Evolutionary conservation across 2,113 vertebrate genomes (phyloP).

Genomic region (Chionis minor): DNA sequence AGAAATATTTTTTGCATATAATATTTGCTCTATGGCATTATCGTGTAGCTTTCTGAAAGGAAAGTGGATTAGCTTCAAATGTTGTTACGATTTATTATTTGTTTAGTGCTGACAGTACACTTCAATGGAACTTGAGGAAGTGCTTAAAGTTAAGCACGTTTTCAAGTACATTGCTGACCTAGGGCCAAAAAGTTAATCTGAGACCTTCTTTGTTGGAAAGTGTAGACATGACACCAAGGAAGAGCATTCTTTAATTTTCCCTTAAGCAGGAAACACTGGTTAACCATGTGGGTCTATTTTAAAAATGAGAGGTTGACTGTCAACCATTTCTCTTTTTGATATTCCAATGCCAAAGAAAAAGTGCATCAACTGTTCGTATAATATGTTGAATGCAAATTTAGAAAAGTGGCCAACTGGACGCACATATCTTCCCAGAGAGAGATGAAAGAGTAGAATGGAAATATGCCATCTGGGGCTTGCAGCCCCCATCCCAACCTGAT

Average conservation of each 20-base stretch:
- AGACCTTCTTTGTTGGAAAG: slow-evolving; percentile 15
- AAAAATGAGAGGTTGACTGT: background rate
- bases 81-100: slow-evolving; percentile 41
- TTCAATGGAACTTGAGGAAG: slow-evolving; percentile 51
- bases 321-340: background rate
- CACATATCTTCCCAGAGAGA: background rate
- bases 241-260: background rate
- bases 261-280: background rate
- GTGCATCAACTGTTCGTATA: background rate
- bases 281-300: background rate
- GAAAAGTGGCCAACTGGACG: background rate
- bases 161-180: slow-evolving; percentile 55
- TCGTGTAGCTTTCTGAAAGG: slow-evolving; percentile 34
- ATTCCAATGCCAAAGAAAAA: background rate
- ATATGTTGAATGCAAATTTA: background rate
- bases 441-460: background rate
- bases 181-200: slow-evolving; percentile 53
- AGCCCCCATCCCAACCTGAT: background rate
- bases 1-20: slow-evolving; percentile 34
- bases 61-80: slow-evolving; percentile 47
- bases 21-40: slow-evolving; percentile 32
- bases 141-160: slow-evolving; percentile 62
- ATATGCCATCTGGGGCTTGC: background rate
- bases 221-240: slow-evolving; percentile 18
- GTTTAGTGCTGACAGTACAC: slow-evolving; percentile 58